Conservation (phyloP, 2,888 invertebrate species). For the Papilio demoleus region DNA sequence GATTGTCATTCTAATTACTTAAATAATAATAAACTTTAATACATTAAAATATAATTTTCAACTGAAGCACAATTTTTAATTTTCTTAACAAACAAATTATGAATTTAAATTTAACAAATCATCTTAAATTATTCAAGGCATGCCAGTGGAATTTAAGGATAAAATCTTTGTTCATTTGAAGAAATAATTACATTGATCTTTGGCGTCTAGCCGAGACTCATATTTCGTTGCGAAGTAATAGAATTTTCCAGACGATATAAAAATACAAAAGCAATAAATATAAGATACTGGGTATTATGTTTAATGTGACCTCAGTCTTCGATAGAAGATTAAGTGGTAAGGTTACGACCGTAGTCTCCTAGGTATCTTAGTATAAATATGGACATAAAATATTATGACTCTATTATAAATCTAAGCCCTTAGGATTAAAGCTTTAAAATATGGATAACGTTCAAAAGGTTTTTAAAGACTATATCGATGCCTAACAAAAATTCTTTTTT, state of each 20-base stretch:
- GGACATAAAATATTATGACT: slow-evolving; percentile 14
- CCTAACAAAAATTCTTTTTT: too few species aligned
- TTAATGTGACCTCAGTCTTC: slow-evolving; percentile 8
- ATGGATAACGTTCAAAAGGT: not conserved
- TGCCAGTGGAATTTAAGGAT: slow-evolving; percentile 1
- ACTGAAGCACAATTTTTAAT: not conserved
- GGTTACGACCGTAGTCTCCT: slow-evolving; percentile 18
- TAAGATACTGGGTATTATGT: slow-evolving; percentile 12
- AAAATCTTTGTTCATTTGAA: slow-evolving; percentile 21
- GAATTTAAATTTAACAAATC: not conserved
- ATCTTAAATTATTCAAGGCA: not conserved
- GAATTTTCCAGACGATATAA: slow-evolving; percentile 31
- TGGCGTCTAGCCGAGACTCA: slow-evolving; percentile 17
- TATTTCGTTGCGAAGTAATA: slow-evolving; percentile 26
- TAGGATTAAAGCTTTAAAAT: not conserved
- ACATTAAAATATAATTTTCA: not conserved
- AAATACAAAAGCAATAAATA: slow-evolving; percentile 30
- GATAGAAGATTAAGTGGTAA: slow-evolving; percentile 2
- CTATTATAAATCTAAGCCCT: not conserved
- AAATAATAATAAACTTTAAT: not conserved
- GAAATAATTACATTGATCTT: slow-evolving; percentile 23
- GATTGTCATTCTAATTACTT: not conserved
- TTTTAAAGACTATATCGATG: not conserved
- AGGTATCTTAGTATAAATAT: not conserved
- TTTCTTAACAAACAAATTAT: not conserved